These are phyloP conservation scores for Panagrolaimus sp. DNA, from an alignment of 1,140 invertebrate genomes.

Conservation along the genomic window DNA sequence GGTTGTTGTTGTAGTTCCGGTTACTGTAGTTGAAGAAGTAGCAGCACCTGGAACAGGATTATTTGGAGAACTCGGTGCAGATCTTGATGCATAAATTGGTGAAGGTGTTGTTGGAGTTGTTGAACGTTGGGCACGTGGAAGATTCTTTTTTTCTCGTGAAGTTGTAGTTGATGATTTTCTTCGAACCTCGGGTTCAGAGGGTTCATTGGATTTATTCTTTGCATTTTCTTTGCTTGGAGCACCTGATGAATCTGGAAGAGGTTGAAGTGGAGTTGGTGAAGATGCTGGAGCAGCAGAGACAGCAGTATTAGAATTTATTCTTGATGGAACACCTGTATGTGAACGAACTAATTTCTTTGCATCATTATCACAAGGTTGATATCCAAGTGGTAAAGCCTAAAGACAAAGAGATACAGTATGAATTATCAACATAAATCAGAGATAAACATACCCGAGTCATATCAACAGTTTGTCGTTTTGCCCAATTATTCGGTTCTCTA, in stretches of 20 bases:
- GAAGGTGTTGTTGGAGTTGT: no score
- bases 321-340: conserved; percentile 10
- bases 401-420: not conserved
- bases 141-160: no score
- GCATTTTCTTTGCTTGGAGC: not conserved
- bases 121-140: no score
- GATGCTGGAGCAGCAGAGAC: not conserved
- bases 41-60: no score
- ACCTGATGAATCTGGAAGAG: not conserved
- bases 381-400: not conserved
- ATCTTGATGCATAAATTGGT: no score
- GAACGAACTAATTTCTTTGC: not conserved
- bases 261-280: not conserved
- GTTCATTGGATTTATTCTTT: no score
- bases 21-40: no score
- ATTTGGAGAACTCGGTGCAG: no score
- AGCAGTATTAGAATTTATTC: not conserved
- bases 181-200: no score
- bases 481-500: not conserved
- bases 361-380: not conserved
- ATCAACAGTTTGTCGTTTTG: not conserved
- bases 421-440: not conserved
- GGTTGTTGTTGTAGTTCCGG: no score
- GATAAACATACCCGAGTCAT: conserved; percentile 6
- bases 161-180: no score